These are phyloP conservation scores for Paragorgia papillata DNA, from an alignment of 92 coral and sea anemone genomes.

Conservation along the genomic window DNA sequence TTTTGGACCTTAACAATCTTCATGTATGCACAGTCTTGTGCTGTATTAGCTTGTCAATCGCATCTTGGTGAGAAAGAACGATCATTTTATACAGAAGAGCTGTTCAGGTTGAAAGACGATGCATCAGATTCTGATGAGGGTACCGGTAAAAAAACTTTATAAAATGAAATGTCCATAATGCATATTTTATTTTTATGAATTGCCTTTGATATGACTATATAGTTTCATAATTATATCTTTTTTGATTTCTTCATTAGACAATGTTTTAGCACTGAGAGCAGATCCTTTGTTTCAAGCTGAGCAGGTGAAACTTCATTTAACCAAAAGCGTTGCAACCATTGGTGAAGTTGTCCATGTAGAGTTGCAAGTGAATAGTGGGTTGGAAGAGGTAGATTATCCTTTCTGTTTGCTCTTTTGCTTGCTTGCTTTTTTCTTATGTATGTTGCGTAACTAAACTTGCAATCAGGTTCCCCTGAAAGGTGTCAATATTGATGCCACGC, in stretches of 20 bases:
- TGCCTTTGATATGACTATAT: too few species aligned
- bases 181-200: too few species aligned
- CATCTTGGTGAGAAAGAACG: slow-evolving; percentile 69
- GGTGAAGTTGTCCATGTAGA: slow-evolving; percentile 85
- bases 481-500: too few species aligned
- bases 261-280: slow-evolving; percentile 81
- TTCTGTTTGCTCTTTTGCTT: too few species aligned
- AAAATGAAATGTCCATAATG: too few species aligned
- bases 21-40: slow-evolving; percentile 84
- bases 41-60: slow-evolving; percentile 83
- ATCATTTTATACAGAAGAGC: slow-evolving; percentile 76
- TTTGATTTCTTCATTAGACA: neutral
- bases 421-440: neutral
- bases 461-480: neutral
- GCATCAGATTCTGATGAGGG: neutral
- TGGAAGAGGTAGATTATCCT: slow-evolving; percentile 73
- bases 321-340: slow-evolving; percentile 89
- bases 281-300: slow-evolving; percentile 85
- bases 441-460: neutral
- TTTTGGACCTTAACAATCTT: slow-evolving; percentile 1
- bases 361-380: slow-evolving; percentile 75
- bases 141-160: too few species aligned
- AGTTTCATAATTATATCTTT: too few species aligned
- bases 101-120: slow-evolving; percentile 86
- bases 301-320: slow-evolving; percentile 74